Base-by-base conservation (phyloP, 2,888 invertebrate genomes). In the Drosophila hamatofila region DNA sequence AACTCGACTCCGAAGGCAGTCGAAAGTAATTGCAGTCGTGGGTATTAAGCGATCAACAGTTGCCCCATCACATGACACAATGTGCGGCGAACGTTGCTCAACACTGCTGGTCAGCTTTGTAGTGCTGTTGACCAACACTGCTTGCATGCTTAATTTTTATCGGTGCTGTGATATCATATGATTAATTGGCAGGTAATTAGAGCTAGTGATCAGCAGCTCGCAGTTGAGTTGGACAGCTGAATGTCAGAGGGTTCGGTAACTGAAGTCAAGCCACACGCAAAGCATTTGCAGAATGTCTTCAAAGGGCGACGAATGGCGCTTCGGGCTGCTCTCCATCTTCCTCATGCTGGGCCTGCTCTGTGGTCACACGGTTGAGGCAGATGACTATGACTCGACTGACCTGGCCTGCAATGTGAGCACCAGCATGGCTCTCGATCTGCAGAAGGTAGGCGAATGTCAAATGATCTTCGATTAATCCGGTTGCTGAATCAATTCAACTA, bases 91-190 rank as follows among this genome's bases (percentile, higher is more conserved):
- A 1, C 21, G 8, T 33, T 49, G 7, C 1, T 4, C 37, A 54
- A 37, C 54, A 54, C 52, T 49, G n/a, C 11, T 1, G 9, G 41
- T 1, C 18, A 30, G 18, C 16, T 54, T 12, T 55, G 9, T 5
- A 35, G 0, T 33, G 52, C 16, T 6, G 39, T 27, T 66, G 21
- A 42, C 30, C 63, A 72, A 55, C 69, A 69, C 62, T 62, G 9
- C 11, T 11, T 14, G 5, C 1, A 12, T 61, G 54, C 12, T n/a
- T 39, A 5, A 5, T 23, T 35, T 39, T 68, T 75, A 80, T 71
- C 67, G 18, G 7, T 35, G 25, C 44, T 71, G 41, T 66, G 80
- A 78, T 87, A 84, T 66, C 62, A 81, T 35, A 64, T 83, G 83
- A 83, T 87, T 73, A 65, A 83, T 83, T 71, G 61, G 0, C 33